Conservation (phyloP, 2,113 vertebrate genomes). For the Indicator indicator region DNA sequence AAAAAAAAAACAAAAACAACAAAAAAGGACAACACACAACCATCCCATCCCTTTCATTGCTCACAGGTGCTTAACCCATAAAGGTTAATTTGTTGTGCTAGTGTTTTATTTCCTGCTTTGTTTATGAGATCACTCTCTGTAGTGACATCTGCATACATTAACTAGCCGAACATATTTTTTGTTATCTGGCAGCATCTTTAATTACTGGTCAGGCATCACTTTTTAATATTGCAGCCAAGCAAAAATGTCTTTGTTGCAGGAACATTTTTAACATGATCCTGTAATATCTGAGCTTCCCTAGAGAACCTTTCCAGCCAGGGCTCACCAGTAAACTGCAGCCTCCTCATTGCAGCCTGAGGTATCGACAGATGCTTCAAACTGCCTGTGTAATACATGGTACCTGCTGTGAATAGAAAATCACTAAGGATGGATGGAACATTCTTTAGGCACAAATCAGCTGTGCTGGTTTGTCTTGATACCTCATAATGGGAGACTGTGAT, state of each 20-base stretch:
- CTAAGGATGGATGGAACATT: slow-evolving; percentile 6
- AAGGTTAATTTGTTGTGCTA: slow-evolving; percentile 46
- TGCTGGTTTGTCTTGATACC: not conserved
- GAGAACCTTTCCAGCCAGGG: slow-evolving; percentile 46
- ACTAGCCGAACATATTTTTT: slow-evolving; percentile 17
- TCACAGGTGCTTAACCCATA: slow-evolving; percentile 23
- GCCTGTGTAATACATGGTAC: not conserved
- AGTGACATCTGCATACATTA: slow-evolving; percentile 56
- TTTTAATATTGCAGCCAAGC: slow-evolving; percentile 65
- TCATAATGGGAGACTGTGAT: not conserved
- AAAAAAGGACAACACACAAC: not conserved
- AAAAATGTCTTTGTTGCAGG: slow-evolving; percentile 58
- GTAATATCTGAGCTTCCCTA: slow-evolving; percentile 52
- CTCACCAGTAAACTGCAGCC: slow-evolving; percentile 49
- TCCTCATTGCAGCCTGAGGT: slow-evolving; percentile 50
- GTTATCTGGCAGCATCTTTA: slow-evolving; percentile 58
- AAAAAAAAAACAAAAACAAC: not conserved
- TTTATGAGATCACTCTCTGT: slow-evolving; percentile 38
- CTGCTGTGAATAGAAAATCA: slow-evolving; percentile 58
- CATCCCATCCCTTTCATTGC: not conserved
- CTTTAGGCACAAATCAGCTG: slow-evolving; percentile 1
- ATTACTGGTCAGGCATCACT: slow-evolving; percentile 58
- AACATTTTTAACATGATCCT: slow-evolving; percentile 46
- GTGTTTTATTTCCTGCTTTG: slow-evolving; percentile 49
- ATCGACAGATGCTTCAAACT: slow-evolving; percentile 71